Conservation (phyloP, 2,888 invertebrate species). For the Nymphalis c-album region DNA sequence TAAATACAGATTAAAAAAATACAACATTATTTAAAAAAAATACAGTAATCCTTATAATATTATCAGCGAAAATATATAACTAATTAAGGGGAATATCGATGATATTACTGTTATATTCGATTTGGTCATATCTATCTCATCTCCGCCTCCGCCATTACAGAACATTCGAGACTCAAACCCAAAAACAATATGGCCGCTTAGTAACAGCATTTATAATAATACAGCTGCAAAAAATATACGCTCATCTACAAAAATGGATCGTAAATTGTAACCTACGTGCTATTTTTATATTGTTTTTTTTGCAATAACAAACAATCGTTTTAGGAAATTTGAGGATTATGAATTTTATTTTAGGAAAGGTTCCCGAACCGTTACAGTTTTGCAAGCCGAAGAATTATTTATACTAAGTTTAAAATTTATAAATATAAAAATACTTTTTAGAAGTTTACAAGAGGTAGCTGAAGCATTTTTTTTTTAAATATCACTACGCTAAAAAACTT, state of each 20-base stretch:
- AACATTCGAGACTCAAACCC: conserved; percentile 47
- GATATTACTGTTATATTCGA: conserved; percentile 29
- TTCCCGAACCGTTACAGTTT: conserved; percentile 52
- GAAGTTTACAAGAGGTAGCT: conserved; percentile 75
- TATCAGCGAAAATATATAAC: not conserved
- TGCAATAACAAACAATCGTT: conserved; percentile 56
- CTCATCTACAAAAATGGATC: conserved; percentile 48
- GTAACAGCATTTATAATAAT: conserved; percentile 57
- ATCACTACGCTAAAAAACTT: conserved; percentile 55
- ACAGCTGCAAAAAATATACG: conserved; percentile 74
- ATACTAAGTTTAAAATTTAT: conserved; percentile 52
- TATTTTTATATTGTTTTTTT: conserved; percentile 51
- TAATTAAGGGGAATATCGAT: conserved; percentile 2
- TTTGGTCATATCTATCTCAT: conserved; percentile 37
- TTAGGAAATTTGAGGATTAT: conserved; percentile 65
- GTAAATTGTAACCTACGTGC: conserved; percentile 53
- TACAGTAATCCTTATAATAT: no score
- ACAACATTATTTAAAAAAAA: no score
- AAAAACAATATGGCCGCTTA: conserved; percentile 70
- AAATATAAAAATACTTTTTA: conserved; percentile 73
- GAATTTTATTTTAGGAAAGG: conserved; percentile 56
- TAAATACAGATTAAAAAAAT: no score
- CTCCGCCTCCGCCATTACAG: conserved; percentile 51
- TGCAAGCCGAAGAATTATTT: conserved; percentile 44
- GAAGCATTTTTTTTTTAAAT: conserved; percentile 51